A percentile compares a stretch with the other conserved stretches of the same genome.
Evolutionary conservation across 1,140 invertebrate species (phyloP).

Genomic region (Cataglyphis hispanica): DNA sequence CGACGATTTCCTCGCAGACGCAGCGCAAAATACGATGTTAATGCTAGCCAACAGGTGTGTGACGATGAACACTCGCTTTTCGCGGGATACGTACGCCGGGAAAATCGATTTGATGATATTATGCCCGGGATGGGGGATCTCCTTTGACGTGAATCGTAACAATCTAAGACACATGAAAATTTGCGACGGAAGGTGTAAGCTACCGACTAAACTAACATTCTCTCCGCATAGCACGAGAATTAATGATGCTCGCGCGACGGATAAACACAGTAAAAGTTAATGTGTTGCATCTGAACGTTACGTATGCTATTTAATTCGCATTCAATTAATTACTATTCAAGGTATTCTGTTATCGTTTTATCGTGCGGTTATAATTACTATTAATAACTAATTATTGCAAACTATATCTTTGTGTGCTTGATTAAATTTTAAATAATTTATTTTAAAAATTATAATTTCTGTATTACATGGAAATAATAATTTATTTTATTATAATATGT

Average conservation of each 20-base stretch:
- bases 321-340: slow-evolving; percentile 23
- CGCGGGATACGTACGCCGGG: neutral
- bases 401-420: slow-evolving; percentile 13
- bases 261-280: slow-evolving; percentile 28
- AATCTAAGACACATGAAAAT: neutral
- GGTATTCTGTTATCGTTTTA: neutral
- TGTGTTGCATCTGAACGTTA: neutral
- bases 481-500: too few species aligned
- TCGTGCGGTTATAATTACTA: slow-evolving; percentile 10
- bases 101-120: slow-evolving; percentile 30
- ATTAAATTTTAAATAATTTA: slow-evolving; percentile 3
- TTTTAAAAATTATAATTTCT: too few species aligned
- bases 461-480: too few species aligned
- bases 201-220: slow-evolving; percentile 7
- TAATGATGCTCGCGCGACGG: neutral
- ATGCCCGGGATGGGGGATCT: slow-evolving; percentile 4
- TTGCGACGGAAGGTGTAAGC: neutral
- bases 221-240: neutral
- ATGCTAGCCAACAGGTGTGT: slow-evolving; percentile 63
- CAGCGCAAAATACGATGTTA: slow-evolving; percentile 24
- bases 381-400: slow-evolving; percentile 44
- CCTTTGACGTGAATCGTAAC: neutral
- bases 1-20: slow-evolving; percentile 11
- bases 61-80: slow-evolving; percentile 24
- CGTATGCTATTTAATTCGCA: slow-evolving; percentile 25